Percentiles rank a stretch among this genome's conserved stretches.
Conservation (phyloP, 2,797 vertebrate genomes). For the Chromis chromis region DNA sequence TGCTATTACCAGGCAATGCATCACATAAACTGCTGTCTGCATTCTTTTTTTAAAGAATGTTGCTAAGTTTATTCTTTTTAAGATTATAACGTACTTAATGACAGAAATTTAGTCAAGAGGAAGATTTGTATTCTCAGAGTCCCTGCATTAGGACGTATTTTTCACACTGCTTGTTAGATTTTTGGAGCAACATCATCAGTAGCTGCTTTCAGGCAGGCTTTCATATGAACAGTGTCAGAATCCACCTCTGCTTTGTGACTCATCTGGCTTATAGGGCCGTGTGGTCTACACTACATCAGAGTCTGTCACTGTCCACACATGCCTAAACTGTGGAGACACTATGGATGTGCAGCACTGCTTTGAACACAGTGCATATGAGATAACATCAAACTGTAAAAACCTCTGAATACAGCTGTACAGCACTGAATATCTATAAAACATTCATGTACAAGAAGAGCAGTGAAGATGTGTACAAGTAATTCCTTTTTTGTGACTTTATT, state of each 20-base stretch:
- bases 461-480: background rate
- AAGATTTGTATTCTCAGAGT: background rate
- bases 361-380: conserved; percentile 6
- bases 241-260: background rate
- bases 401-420: conserved; percentile 13
- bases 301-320: background rate
- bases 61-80: background rate
- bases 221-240: background rate
- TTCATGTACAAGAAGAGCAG: conserved; percentile 10
- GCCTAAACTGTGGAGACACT: background rate
- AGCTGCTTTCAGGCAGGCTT: background rate
- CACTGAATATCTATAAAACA: conserved; percentile 17
- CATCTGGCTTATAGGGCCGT: background rate
- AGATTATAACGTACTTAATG: background rate
- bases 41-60: too few species aligned
- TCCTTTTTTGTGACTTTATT: background rate
- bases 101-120: background rate
- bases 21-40: too few species aligned
- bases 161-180: background rate
- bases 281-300: background rate
- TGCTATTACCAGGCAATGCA: background rate
- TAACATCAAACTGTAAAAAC: conserved; percentile 15
- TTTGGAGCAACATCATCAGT: background rate
- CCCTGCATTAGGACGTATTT: background rate
- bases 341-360: background rate